Evolutionary conservation across 1,140 invertebrate species (phyloP).

Genomic region (Neoseiulus cucumeris): DNA sequence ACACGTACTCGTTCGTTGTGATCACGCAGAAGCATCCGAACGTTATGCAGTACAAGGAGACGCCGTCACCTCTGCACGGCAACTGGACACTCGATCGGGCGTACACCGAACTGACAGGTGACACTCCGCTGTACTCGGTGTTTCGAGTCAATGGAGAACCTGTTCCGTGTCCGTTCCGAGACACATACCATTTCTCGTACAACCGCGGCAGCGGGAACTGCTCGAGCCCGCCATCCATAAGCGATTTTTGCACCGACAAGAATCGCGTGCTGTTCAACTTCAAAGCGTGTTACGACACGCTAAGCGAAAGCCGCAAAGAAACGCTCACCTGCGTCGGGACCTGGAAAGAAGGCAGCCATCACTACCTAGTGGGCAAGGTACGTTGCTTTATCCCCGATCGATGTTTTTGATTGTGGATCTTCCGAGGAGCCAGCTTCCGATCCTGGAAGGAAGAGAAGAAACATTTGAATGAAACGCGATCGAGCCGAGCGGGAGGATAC

Average conservation of each 20-base stretch:
- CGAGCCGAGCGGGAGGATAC: no score
- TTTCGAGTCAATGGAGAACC: constrained; percentile 20
- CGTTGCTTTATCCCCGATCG: constrained; percentile 29
- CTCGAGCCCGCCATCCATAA: constrained; percentile 45
- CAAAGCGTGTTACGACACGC: constrained; percentile 72
- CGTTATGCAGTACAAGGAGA: constrained; percentile 8
- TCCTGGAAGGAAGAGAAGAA: no score
- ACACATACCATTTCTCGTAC: constrained; percentile 49
- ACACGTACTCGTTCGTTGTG: constrained; percentile 8
- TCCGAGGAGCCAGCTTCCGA: no score
- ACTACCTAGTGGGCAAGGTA: constrained; percentile 57
- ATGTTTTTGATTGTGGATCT: constrained; percentile 36
- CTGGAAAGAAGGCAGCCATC: constrained; percentile 69
- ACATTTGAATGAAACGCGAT: no score
- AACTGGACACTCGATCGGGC: constrained; percentile 14
- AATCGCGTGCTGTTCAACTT: constrained; percentile 58
- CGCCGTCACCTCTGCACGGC: neutral
- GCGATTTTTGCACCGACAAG: constrained; percentile 60
- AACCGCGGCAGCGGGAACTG: constrained; percentile 53
- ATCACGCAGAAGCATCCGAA: constrained; percentile 11
- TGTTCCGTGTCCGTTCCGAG: constrained; percentile 17
- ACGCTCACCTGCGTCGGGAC: constrained; percentile 61
- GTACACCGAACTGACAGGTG: constrained; percentile 22
- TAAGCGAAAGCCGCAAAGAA: constrained; percentile 41
- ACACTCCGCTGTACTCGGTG: constrained; percentile 23